Evolutionary conservation across 64 coral and sea anemone species (phyloP), one percentile per base, ranked within the genome.

Genomic region (Dendrophyllia cribrosa): DNA sequence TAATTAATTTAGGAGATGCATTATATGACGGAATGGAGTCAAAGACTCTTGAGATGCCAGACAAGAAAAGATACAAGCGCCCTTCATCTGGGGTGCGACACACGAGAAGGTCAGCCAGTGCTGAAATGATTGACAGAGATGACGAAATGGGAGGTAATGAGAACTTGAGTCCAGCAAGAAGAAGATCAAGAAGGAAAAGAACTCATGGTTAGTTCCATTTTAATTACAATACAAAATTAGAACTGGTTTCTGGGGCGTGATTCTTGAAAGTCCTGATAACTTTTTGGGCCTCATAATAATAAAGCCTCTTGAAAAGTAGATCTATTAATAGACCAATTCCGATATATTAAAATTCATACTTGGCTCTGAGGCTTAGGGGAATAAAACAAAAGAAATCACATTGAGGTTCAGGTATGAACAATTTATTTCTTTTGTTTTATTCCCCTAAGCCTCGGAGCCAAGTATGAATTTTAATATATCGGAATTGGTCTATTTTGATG

Each of bases 21-120:
- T 48, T 90, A 45, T 79, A 83, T 75, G 68, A 91, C 62, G 78
- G 55, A 56, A 87, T 87, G 62, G 85, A 86, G 12, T 78, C 88
- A 52, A 82, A 94, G 11, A 86, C 74, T 56, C 83, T 94, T 50
- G 91, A 97, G 0, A 19, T 85, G 45, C 83, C 92, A 68, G 95
- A 97, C 9, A 94, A 78, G 73, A 97, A 90, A 61, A 78, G 92
- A 72, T 51, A 97, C 55, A 94, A 87, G 87, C 92, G 95, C 23
- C 95, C 92, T 20, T 55, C 91, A 26, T 62, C 91, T 44, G 83
- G 86, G 46, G 66, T 61, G 25, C 71, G 88, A 19, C 95, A 97
- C 87, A 89, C 92, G 1, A 88, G 90, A 9, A 89, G 95, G 58
- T 97, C 95, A 53, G 95, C 95, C 25, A 97, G 95, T 97, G 95